Evolutionary conservation across 2,888 invertebrate genomes (phyloP), one percentile per base, ranked within the genome.

Genomic region (Plagodis pulveraria): DNA sequence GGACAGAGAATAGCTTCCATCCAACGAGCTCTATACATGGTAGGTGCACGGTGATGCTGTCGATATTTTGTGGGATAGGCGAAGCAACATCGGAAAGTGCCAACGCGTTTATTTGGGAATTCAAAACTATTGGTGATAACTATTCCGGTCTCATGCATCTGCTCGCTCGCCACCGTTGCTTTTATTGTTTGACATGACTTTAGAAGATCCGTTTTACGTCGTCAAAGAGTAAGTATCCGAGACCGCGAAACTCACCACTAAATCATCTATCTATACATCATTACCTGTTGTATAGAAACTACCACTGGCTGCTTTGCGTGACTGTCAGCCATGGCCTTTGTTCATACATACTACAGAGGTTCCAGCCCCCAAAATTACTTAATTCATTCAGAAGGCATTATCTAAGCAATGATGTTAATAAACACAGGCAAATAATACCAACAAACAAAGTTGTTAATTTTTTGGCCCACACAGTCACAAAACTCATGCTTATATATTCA

Each of bases 171-270:
- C 73, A 61, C 66, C 73, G 69, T 74, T 71, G 68, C 75, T 76
- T 64, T 77, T 88, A 78, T 84, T 89, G 81, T 93, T 93, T 95
- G 97, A 95, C 95, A 98, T 99, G 98, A 98, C 98, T 95, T 95
- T 98, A 93, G 98, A 99, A 94, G 99, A 99, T 94, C 99, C 99
- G 72, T 99, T 98, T 94, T 98, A 98, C 95, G 98, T 98, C 91
- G 98, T 99, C 78, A 98, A 98, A 96, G 98, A 98, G 99, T 99
- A 95, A 97, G 98, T 96, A 61, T 42, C 46, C 11, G 36, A 34
- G 6, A 22, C 46, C 11, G 36, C 41, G 6, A 22, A 22, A 35
- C 36, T 5, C 22, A 8, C 35, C 11, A 35, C 22, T 22, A 22
- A 22, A 22, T 2, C 4, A 22, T 22, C 22, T 22, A 22, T 4